These are phyloP conservation scores for Coregonus clupeaformis DNA, from an alignment of 2,113 vertebrate genomes.

Conservation along the genomic window DNA sequence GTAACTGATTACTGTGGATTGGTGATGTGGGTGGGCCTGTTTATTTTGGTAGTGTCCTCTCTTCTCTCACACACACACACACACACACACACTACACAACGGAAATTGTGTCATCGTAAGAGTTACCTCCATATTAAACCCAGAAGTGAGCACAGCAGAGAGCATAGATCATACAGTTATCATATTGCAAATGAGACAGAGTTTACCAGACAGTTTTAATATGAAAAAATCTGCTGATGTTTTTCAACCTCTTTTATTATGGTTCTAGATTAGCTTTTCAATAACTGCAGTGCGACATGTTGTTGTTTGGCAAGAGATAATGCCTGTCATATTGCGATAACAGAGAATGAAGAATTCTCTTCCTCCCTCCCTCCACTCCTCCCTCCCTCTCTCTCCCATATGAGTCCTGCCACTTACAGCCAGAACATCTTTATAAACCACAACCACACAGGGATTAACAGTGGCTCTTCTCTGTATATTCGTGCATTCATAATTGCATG, in stretches of 20 bases:
- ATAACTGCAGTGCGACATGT: slow-evolving; percentile 49
- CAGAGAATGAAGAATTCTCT: too few relatives aligned
- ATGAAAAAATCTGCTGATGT: slow-evolving; percentile 50
- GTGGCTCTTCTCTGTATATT: slow-evolving; percentile 51
- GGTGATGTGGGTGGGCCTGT: too few relatives aligned
- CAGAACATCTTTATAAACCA: too few relatives aligned
- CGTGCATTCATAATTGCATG: slow-evolving; percentile 58
- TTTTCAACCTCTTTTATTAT: slow-evolving; percentile 48
- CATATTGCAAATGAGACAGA: not conserved
- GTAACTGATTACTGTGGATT: too few relatives aligned
- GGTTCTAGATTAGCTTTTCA: slow-evolving; percentile 62
- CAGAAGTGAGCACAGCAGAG: not conserved
- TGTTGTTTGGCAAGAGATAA: slow-evolving; percentile 37
- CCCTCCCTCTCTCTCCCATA: not conserved
- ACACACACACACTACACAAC: not conserved
- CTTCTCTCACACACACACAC: too few relatives aligned
- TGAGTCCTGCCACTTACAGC: slow-evolving; percentile 6
- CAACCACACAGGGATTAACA: slow-evolving; percentile 34
- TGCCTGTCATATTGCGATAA: too few relatives aligned
- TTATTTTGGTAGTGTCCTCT: too few relatives aligned
- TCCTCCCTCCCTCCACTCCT: not conserved
- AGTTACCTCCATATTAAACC: too few relatives aligned
- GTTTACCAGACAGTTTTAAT: slow-evolving; percentile 40
- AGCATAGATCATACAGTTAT: not conserved
- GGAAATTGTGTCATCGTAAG: not conserved